Base-by-base conservation (phyloP, 2,113 vertebrate species). In the Brachionichthys hirsutus region DNA sequence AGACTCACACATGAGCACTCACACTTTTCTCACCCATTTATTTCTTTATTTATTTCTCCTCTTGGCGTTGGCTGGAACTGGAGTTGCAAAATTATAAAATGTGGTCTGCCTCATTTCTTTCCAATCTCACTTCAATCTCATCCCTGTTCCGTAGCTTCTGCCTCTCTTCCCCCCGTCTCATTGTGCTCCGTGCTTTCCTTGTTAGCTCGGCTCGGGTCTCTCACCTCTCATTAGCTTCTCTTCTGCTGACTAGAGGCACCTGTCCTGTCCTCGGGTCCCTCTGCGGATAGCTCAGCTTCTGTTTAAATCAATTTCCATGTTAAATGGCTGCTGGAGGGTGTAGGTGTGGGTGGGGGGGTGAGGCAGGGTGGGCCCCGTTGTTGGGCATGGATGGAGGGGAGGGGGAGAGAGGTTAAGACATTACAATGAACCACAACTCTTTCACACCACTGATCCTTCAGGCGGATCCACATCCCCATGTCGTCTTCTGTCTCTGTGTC, bases 261-360 rank as follows among this genome's bases (percentile, higher is more conserved):
- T 82, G 81, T 87, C 85, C 84, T 82, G 81, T 87, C 84, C 80
- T 77, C 68, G 6, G 81, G 80, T 89, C 87, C 85, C 89, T 54
- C 47, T 48, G 80, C 68, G 77, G 77, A 85, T 78, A 83, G 80
- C 81, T 82, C 70, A 41, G 68, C 72, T 80, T 83, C 73, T 76
- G 73, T 88, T 83, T 86, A 87, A 91, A 90, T 89, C 88, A 85
- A 87, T 91, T 90, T 90, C 78, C 82, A 84, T 88, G 81, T 89
- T 89, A 89, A 91, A 85, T 87, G 79, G 81, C 75, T 80, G 68
- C 85, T 83, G 54, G 40, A 66, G 73, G 70, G 69, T 58, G 73
- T n/a, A 47, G 56, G 64, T 50, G 73, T 54, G 58, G 20, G 40
- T 13, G 4, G 40, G 40, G 5, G 9, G 36, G 47, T 12, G 47